These are phyloP conservation scores for Paracentrotus lividus DNA, from an alignment of 53 echinoderm and acorn worm species.

Conservation along the genomic window DNA sequence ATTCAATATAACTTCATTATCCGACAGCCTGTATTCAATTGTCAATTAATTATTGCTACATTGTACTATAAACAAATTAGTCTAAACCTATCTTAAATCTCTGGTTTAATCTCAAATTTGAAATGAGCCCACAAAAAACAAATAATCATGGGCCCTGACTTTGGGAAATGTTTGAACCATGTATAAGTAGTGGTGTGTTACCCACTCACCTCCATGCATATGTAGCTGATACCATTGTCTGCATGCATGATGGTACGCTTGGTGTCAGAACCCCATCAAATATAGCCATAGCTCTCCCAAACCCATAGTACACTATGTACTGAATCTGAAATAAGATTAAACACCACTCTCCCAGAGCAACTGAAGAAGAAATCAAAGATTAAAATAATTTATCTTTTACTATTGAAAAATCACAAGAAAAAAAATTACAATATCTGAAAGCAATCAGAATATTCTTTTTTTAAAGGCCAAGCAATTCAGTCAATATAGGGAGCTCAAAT, in stretches of 20 bases:
- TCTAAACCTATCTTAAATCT: too few relatives aligned
- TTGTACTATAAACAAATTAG: too few relatives aligned
- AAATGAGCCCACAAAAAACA: too few relatives aligned
- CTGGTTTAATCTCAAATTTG: too few relatives aligned
- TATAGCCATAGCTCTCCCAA: slow-evolving; percentile 55
- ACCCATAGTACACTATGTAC: slow-evolving; percentile 64
- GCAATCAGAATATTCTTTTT: too few relatives aligned
- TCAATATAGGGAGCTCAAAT: too few relatives aligned
- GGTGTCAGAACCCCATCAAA: slow-evolving; percentile 64
- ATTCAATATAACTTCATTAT: too few relatives aligned
- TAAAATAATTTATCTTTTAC: too few relatives aligned
- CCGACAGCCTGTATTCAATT: not conserved
- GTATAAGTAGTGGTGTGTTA: not conserved
- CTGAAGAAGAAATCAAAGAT: not conserved
- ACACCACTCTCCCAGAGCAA: slow-evolving; percentile 65
- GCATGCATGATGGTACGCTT: slow-evolving; percentile 43
- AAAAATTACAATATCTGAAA: too few relatives aligned
- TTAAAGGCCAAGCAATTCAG: too few relatives aligned
- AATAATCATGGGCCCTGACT: not conserved
- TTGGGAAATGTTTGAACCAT: not conserved
- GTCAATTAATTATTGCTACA: not conserved
- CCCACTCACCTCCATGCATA: slow-evolving; percentile 61
- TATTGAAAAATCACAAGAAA: too few relatives aligned
- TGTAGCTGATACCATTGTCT: not conserved
- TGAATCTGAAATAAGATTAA: slow-evolving; percentile 55